phyloP scores from a whole-genome alignment of 1,140 invertebrate species.

The Nephila pilipes region DNA sequence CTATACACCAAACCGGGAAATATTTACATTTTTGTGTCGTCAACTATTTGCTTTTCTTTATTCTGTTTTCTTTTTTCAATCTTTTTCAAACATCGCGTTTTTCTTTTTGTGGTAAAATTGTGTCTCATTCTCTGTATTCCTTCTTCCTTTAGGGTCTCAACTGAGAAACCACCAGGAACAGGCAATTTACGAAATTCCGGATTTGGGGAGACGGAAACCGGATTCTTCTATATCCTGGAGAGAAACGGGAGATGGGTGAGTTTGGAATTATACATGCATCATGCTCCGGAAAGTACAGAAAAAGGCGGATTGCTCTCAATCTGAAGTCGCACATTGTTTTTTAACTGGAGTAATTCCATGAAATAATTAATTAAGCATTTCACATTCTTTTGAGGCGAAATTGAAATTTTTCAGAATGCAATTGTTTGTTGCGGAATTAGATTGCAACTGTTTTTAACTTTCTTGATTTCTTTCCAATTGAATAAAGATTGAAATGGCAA shows the following conservation, averaged over 20 bases:
- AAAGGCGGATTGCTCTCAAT: not conserved
- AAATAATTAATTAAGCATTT: not conserved
- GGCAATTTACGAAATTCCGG: slow-evolving; percentile 74
- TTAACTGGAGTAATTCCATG: not conserved
- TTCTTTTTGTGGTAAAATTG: slow-evolving; percentile 10
- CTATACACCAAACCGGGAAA: slow-evolving; percentile 1
- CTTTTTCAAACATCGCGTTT: slow-evolving; percentile 14
- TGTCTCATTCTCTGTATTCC: slow-evolving; percentile 28
- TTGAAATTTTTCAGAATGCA: too few species aligned
- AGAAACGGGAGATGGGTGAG: slow-evolving; percentile 65
- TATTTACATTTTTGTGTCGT: slow-evolving; percentile 32
- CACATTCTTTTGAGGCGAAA: too few species aligned
- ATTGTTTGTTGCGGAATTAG: too few species aligned
- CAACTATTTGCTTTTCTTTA: slow-evolving; percentile 20
- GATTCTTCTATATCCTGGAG: slow-evolving; percentile 61
- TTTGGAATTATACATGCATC: slow-evolving; percentile 1
- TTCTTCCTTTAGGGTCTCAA: slow-evolving; percentile 43
- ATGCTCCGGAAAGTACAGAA: not conserved
- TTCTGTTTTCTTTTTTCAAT: not conserved
- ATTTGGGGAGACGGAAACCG: slow-evolving; percentile 64
- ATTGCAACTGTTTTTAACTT: too few species aligned
- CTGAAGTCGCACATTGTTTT: not conserved
- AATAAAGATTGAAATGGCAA: too few species aligned
- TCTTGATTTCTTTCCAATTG: too few species aligned
- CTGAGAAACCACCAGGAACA: slow-evolving; percentile 59